phyloP scores from a whole-genome alignment of 2,888 invertebrate genomes.

The Dryadula phaetusa region DNA sequence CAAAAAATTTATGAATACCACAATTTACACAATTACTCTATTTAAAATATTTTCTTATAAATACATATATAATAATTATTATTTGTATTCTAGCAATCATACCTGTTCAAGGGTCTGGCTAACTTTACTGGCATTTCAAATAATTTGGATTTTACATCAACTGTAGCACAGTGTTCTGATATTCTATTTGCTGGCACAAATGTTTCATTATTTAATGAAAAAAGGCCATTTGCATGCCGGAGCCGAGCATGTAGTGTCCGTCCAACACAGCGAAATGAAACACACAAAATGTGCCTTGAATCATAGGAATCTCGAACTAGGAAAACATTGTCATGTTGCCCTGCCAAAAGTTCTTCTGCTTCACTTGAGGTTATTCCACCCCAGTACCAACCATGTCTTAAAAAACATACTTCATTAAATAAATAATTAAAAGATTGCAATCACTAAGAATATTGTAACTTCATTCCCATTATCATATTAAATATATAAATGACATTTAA shows the following conservation, averaged over 20 bases:
- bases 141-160: slow-evolving; percentile 75
- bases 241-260: slow-evolving; percentile 89
- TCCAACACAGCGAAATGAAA: slow-evolving; percentile 89
- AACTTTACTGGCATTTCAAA: slow-evolving; percentile 81
- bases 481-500: too few species aligned
- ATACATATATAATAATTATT: too few species aligned
- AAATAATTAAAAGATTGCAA: slow-evolving; percentile 5
- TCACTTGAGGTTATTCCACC: slow-evolving; percentile 89
- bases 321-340: slow-evolving; percentile 89
- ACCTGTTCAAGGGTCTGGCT: slow-evolving; percentile 79
- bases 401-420: slow-evolving; percentile 45
- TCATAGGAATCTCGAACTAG: slow-evolving; percentile 90
- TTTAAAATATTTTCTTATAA: too few species aligned
- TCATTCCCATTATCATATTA: too few species aligned
- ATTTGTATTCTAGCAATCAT: slow-evolving; percentile 37
- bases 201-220: slow-evolving; percentile 84
- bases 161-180: slow-evolving; percentile 79
- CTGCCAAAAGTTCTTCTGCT: slow-evolving; percentile 87
- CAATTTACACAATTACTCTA: too few species aligned
- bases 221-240: slow-evolving; percentile 88
- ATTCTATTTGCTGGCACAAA: slow-evolving; percentile 80
- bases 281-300: slow-evolving; percentile 87
- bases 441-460: too few species aligned
- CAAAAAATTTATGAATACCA: too few species aligned
- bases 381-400: slow-evolving; percentile 90